Evolutionary conservation across 1,140 invertebrate genomes (phyloP), one percentile per base, ranked within the genome.

Genomic region (Eriosoma lanigerum): DNA sequence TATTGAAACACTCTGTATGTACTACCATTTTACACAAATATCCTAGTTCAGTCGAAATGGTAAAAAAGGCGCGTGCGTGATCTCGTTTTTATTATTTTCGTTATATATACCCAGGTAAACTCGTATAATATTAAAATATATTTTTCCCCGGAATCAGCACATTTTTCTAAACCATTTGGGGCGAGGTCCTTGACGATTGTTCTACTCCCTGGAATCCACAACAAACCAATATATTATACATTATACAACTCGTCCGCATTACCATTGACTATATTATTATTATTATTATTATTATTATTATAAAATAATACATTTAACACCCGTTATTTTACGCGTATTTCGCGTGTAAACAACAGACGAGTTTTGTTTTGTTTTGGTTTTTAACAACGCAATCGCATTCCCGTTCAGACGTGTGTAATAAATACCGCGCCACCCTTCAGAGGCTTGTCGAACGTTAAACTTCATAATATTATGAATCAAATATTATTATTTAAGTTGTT

Each of bases 161-260:
- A 78, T 78, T 78, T 60, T 78, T 62, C 17, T 8, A 78, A 62
- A 78, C 54, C 75, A 60, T 62, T 62, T n/a, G 38, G 75, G 75
- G 54, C 75, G 38, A 78, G 75, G 54, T 60, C 44, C 24, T 9
- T 17, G 50, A 62, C 56, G 21, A 78, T 78, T 78, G 75, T 78
- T 78, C 75, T 78, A 78, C 56, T 78, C 75, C 75, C 56, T 62
- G 75, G 75, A 78, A 78, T 38, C 75, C 54, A 58, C 8, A 38
- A 38, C 8, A 38, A 4, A 38, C 3, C 32, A 38, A 38, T 38
- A 38, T 38, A 38, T 38, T 38, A 8, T 38, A n/a, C n/a, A n/a
- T n/a, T n/a, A n/a, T n/a, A 32, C 70, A 54, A 50, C 26, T n/a
- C 62, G 38, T 68, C 32, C 38, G 13, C n/a, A 5, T 19, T 44